Evolutionary conservation across 1,140 invertebrate species (phyloP).

Genomic region (Megalonaias nervosa): DNA sequence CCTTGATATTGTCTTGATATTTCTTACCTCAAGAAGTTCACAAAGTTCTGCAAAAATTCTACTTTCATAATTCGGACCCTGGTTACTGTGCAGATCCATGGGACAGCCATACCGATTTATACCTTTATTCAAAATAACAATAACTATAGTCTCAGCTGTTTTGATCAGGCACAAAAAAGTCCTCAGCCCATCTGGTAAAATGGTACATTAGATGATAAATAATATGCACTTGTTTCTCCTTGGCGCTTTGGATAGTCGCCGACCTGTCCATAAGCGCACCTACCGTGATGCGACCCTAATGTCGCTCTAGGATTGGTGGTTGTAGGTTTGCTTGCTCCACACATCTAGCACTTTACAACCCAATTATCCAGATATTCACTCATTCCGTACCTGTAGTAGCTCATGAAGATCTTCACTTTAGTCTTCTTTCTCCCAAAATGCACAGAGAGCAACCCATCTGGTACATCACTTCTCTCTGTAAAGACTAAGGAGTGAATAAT

Average conservation of each 20-base stretch:
- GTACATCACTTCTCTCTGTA: neutral
- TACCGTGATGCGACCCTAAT: no score
- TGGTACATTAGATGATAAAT: neutral
- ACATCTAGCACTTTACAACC: neutral
- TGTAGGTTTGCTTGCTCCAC: neutral
- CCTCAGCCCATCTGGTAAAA: no score
- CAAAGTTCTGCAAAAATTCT: constrained; percentile 4
- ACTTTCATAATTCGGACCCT: constrained; percentile 10
- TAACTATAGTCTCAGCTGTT: neutral
- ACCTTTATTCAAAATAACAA: constrained; percentile 4
- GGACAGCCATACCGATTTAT: constrained; percentile 2
- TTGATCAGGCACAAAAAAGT: neutral
- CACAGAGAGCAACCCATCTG: neutral
- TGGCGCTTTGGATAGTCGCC: neutral
- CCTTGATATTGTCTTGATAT: constrained; percentile 8
- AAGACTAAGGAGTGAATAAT: neutral
- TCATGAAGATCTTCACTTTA: neutral
- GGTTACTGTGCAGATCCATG: neutral
- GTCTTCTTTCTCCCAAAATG: constrained; percentile 8
- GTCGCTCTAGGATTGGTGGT: no score
- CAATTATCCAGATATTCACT: neutral
- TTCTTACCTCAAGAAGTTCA: constrained; percentile 3
- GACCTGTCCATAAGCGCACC: no score
- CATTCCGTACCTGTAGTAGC: constrained; percentile 7
- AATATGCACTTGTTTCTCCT: neutral